A percentile compares a stretch with the other conserved stretches of the same genome.
Evolutionary conservation across 1,140 invertebrate species (phyloP).

Genomic region (Drosophila tani): DNA sequence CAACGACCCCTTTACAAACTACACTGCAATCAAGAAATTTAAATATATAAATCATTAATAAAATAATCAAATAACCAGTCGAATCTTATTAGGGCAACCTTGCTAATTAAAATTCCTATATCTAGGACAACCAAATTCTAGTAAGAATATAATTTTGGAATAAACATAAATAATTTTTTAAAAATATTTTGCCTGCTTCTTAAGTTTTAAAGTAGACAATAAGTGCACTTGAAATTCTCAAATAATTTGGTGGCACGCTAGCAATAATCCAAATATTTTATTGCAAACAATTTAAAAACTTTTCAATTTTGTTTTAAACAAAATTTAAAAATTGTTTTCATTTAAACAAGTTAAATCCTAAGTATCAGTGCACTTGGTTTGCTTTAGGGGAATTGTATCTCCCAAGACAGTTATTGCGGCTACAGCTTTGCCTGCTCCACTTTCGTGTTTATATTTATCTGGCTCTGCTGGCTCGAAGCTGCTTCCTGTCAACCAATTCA

Average conservation of each 20-base stretch:
- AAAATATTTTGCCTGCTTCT: too few relatives aligned
- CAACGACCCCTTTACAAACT: conserved; percentile 8
- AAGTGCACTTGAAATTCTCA: too few relatives aligned
- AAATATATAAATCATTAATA: background rate
- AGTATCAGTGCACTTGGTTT: conserved; percentile 6
- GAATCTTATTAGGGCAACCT: too few relatives aligned
- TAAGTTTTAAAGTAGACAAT: too few relatives aligned
- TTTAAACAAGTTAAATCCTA: background rate
- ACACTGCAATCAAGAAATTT: background rate
- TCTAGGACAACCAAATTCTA: background rate
- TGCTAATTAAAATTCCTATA: background rate
- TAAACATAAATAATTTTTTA: background rate
- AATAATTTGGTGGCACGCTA: too few relatives aligned
- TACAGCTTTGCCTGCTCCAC: conserved; percentile 35
- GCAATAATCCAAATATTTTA: too few relatives aligned
- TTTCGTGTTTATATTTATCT: conserved; percentile 61
- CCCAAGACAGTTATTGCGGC: conserved; percentile 63
- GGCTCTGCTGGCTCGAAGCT: conserved; percentile 33
- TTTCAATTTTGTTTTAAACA: background rate
- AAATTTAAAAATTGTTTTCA: background rate
- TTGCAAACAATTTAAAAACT: background rate
- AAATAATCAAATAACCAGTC: background rate
- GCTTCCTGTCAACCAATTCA: conserved; percentile 35
- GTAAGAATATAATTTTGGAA: too few relatives aligned
- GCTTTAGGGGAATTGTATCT: conserved; percentile 29